Evolutionary conservation across 1,140 invertebrate species (phyloP), one percentile per base, ranked within the genome.

Genomic region (Vanessa atalanta): DNA sequence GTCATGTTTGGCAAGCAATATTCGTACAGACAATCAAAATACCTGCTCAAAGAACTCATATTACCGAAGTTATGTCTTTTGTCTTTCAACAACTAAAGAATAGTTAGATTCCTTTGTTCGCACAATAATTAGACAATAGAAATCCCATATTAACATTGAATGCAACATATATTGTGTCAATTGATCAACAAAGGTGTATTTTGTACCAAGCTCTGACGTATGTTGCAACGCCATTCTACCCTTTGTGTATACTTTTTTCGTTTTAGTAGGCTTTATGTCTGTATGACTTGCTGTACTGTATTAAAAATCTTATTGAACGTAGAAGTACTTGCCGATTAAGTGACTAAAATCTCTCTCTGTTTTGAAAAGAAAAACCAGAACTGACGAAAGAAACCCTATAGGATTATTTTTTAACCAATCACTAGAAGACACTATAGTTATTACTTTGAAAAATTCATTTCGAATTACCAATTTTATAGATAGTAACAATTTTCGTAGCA

Each of bases 71-170:
- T 31, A 61, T 31, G 23, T 37, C 57, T 61, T 37, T 31, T 31
- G 57, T 61, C 9, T 57, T 50, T 57, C 23, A 37, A 61, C 57
- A 5, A 61, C 8, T 57, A 61, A 37, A n/a, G 31, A 61, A 61
- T 12, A 15, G 26, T n/a, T 57, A 16, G 55, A 26, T 31, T 67
- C 50, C 13, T 15, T 43, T 53, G 48, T 68, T 68, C 66, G 16
- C 66, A 57, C 66, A 55, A 55, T 57, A 26, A 51, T 66, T 9
- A 20, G 15, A 68, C 66, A 68, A 68, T 47, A 31, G n/a, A 57
- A 68, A 15, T 68, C 66, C 66, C 66, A 68, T 57, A 68, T 68
- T 68, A 68, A 68, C 66, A 68, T 57, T 57, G 51, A 68, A 57
- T 68, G 57, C 51, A 6, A 23, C 51, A 48, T 8, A 23, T 47